phyloP scores from a whole-genome alignment of 2,888 invertebrate species.

The Epirrhoe tristata region DNA sequence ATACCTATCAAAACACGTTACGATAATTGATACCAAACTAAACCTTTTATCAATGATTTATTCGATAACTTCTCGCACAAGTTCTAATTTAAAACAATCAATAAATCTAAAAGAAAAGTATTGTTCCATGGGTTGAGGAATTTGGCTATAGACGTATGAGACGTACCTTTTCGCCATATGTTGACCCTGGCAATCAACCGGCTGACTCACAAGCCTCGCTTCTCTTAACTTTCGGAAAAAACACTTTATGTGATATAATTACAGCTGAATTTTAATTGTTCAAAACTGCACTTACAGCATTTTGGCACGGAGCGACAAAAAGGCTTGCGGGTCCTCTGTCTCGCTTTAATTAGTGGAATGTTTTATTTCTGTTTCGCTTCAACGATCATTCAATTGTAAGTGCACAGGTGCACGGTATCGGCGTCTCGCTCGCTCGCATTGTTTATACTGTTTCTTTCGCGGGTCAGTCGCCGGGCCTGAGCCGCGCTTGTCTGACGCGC shows the following conservation, averaged over 20 bases:
- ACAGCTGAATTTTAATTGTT: slow-evolving; percentile 43
- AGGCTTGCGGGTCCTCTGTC: slow-evolving; percentile 59
- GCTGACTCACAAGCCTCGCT: slow-evolving; percentile 49
- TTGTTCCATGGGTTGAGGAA: slow-evolving; percentile 42
- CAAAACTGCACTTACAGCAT: slow-evolving; percentile 50
- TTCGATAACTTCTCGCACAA: slow-evolving; percentile 20
- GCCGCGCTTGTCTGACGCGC: slow-evolving; percentile 59
- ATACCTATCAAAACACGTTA: slow-evolving; percentile 4
- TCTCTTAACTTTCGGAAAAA: slow-evolving; percentile 37
- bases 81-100: slow-evolving; percentile 34
- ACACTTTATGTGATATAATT: slow-evolving; percentile 35
- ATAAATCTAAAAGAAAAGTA: slow-evolving; percentile 35
- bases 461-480: slow-evolving; percentile 67
- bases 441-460: slow-evolving; percentile 53
- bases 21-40: slow-evolving; percentile 12
- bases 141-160: slow-evolving; percentile 40
- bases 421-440: slow-evolving; percentile 68
- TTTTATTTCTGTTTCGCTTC: slow-evolving; percentile 74
- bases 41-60: slow-evolving; percentile 11
- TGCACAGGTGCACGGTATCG: slow-evolving; percentile 78
- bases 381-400: slow-evolving; percentile 75
- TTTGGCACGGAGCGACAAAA: slow-evolving; percentile 37
- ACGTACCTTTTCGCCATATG: slow-evolving; percentile 78
- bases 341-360: slow-evolving; percentile 68
- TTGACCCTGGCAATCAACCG: slow-evolving; percentile 80